Conservation (phyloP, 2,888 invertebrate species). For the Vesta saturnalis region DNA sequence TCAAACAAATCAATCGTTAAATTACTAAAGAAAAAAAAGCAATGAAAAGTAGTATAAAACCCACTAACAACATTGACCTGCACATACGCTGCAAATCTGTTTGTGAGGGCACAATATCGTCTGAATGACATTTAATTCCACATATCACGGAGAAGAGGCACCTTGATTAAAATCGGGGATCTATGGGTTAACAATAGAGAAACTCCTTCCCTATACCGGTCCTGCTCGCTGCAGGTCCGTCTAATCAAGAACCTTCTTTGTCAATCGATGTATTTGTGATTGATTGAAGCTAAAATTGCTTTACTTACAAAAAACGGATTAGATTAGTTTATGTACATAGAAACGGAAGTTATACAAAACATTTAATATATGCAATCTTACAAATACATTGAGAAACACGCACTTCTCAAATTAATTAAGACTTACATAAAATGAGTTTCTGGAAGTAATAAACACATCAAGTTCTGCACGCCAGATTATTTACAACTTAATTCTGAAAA, state of each 20-base stretch:
- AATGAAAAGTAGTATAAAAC: slow-evolving; percentile 23
- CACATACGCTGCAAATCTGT: slow-evolving; percentile 53
- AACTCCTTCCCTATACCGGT: slow-evolving; percentile 50
- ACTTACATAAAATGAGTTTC: slow-evolving; percentile 2
- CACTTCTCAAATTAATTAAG: slow-evolving; percentile 25
- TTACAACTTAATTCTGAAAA: slow-evolving; percentile 10
- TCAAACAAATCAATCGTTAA: slow-evolving; percentile 20
- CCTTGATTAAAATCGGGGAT: slow-evolving; percentile 61
- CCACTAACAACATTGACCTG: slow-evolving; percentile 43
- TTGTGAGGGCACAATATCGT: slow-evolving; percentile 57
- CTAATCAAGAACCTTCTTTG: slow-evolving; percentile 60
- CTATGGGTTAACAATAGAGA: slow-evolving; percentile 56
- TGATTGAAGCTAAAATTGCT: slow-evolving; percentile 60
- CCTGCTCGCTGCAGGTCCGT: slow-evolving; percentile 56
- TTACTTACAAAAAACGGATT: slow-evolving; percentile 45
- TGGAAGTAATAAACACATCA: slow-evolving; percentile 16
- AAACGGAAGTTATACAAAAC: neutral
- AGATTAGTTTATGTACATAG: neutral
- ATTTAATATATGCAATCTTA: neutral
- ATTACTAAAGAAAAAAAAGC: slow-evolving; percentile 31
- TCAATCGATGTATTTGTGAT: slow-evolving; percentile 60
- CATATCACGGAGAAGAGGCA: slow-evolving; percentile 58
- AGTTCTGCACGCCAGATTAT: slow-evolving; percentile 17
- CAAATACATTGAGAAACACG: slow-evolving; percentile 6
- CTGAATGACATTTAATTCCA: slow-evolving; percentile 60